Evolutionary conservation across 1,140 invertebrate genomes (phyloP).

Genomic region (Orchestia grillus): DNA sequence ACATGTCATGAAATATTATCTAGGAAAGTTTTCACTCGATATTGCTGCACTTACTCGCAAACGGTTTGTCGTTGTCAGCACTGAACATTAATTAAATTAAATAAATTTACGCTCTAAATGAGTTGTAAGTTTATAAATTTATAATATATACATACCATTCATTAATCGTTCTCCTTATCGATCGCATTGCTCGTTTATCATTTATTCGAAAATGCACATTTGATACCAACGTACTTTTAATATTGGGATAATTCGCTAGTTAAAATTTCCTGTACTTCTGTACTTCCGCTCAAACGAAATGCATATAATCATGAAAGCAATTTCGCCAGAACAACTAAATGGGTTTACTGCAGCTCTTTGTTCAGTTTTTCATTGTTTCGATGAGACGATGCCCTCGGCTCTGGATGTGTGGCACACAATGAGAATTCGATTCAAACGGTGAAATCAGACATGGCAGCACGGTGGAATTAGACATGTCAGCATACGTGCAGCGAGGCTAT

Average conservation of each 20-base stretch:
- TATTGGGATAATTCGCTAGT: background rate
- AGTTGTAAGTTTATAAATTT: background rate
- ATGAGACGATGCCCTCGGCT: background rate
- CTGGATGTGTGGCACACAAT: no score
- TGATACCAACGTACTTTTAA: background rate
- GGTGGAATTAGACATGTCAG: no score
- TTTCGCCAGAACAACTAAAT: background rate
- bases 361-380: background rate
- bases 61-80: background rate
- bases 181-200: background rate
- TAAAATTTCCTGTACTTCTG: background rate
- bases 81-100: background rate
- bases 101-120: background rate
- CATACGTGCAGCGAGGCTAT: background rate
- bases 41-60: background rate
- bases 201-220: background rate
- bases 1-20: background rate
- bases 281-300: no score
- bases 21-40: background rate
- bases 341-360: background rate
- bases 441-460: no score
- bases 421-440: no score
- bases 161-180: background rate
- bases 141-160: background rate
- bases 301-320: background rate